Base-by-base conservation (phyloP, 2,888 invertebrate species). In the Stramonita haemastoma region DNA sequence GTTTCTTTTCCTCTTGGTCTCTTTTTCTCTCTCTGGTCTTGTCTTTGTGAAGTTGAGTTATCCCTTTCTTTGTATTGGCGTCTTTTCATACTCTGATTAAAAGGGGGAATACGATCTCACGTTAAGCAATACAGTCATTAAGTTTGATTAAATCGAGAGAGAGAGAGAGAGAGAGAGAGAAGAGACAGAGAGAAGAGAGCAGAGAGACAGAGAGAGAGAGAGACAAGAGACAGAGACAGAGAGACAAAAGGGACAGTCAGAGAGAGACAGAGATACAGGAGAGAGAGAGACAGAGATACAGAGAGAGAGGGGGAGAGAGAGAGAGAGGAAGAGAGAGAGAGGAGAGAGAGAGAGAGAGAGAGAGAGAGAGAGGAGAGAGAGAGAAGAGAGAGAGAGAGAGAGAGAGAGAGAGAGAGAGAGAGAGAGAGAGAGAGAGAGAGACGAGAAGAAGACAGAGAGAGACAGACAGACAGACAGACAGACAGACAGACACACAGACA, bases 61-160 rank as follows among this genome's bases (percentile, higher is more conserved):
- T 84, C n/a, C 29, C 29, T 84, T 84, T 84, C 84, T 84, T 84
- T 56, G 83, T 46, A n/a, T 8, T 29, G 56, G 29, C 56, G 84
- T 29, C 84, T 84, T 84, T 84, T 84, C 57, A 84, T 56, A 57
- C 57, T 29, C 84, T 84, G 84, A 84, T 84, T 84, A 84, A 56
- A 81, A 84, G 36, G 81, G 6, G 84, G 57, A 84, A 84, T 17
- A 29, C 57, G 84, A 84, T 84, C 56, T 29, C 56, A n/a, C 57
- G 56, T 84, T 84, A 84, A 84, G 84, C 84, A 84, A 84, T 56
- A 29, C 84, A 56, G 84, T 57, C 84, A 84, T 84, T 84, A 84
- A 84, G 56, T 84, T 84, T 84, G 84, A 84, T 84, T 84, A 84
- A 84, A 84, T 84, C 57, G 8, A 36, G 79, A 79, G 5, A 79